Base-by-base conservation (phyloP, 2,797 vertebrate genomes). In the Eulemur albifrons region DNA sequence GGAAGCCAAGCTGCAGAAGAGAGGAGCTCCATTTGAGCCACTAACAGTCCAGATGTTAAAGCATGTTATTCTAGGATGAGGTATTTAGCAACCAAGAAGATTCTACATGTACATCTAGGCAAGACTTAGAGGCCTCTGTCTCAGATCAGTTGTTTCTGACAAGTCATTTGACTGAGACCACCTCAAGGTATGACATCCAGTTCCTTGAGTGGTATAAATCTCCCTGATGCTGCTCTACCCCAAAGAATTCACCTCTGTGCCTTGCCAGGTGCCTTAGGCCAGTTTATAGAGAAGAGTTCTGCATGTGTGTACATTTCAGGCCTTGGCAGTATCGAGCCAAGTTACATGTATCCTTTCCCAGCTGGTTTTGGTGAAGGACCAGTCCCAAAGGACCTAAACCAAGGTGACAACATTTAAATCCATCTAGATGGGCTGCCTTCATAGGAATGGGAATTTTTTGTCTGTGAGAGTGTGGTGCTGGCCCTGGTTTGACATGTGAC, bases 11-110 rank as follows among this genome's bases (percentile, higher is more conserved):
- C 20, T 54, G 21, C 20, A 52, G 87, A 57, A 17, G 59, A 82
- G 40, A 86, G 43, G 8, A n/a, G 10, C 0, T 87, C 59, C 25
- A 0, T 0, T 0, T 35, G 35, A 13, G 72, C 54, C 81, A 73
- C 48, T 50, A 40, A 1, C 14, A 32, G 8, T 17, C 17, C 20
- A 65, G 67, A 50, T 59, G 38, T 48, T 32, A 0, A 32, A 14
- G 40, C 76, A 65, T 32, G 3, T 73, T 12, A 6, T 23, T 52
- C 30, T 69, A 48, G 54, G 20, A 45, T 32, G 7, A 52, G 0
- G 25, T 10, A 0, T 57, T 2, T 6, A 94, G 70, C 32, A 69
- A 43, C 35, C 5, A 38, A 81, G 67, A 84, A 48, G 63, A 9
- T 20, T 93, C 35, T n/a, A 0, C 9, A 35, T 25, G 23, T 9